Conservation (phyloP, 2,113 vertebrate genomes). For the Elachura formosa region DNA sequence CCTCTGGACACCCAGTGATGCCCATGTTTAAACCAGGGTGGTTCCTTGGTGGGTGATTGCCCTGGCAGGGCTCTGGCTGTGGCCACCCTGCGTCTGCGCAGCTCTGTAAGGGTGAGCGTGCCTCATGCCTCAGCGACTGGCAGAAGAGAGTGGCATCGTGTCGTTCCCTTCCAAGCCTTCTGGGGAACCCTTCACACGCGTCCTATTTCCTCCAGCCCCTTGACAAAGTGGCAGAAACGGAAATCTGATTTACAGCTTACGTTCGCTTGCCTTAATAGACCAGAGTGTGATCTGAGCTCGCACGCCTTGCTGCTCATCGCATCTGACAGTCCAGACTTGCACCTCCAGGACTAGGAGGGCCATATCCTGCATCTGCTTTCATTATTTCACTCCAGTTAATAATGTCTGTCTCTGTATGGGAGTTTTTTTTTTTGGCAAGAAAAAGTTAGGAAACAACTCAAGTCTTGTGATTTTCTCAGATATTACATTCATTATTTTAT, state of each 20-base stretch:
- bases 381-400: slow-evolving; percentile 18
- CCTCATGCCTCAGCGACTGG: neutral
- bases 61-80: neutral
- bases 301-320: neutral
- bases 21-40: fast-evolving
- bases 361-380: neutral
- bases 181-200: neutral
- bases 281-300: fast-evolving
- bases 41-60: neutral
- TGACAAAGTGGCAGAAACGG: neutral
- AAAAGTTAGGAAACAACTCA: slow-evolving; percentile 9
- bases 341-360: neutral
- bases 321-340: slow-evolving; percentile 8
- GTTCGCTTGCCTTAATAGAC: neutral
- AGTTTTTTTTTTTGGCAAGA: neutral
- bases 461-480: slow-evolving; percentile 24
- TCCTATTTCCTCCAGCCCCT: neutral
- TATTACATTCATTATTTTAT: slow-evolving; percentile 23
- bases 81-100: neutral
- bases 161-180: neutral
- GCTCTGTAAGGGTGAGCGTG: neutral
- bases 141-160: neutral
- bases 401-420: neutral
- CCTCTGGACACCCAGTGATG: neutral
- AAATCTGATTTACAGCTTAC: neutral